A percentile compares a stretch with the other conserved stretches of the same genome.
Conservation (phyloP, 2,888 invertebrate genomes). For the Cephonodes hylas region DNA sequence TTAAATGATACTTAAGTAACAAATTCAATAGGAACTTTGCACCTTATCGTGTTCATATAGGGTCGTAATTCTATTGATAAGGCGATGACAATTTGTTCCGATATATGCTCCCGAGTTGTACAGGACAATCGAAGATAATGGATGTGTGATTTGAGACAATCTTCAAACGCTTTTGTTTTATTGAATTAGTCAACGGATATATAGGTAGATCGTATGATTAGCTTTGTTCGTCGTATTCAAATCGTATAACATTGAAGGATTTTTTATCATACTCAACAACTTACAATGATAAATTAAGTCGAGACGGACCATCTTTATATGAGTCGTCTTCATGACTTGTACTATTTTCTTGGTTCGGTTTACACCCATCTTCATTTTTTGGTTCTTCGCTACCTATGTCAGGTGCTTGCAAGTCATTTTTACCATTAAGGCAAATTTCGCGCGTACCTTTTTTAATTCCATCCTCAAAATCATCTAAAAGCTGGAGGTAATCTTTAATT, state of each 20-base stretch:
- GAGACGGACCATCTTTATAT: too few species aligned
- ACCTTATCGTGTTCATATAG: slow-evolving; percentile 33
- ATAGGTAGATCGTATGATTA: slow-evolving; percentile 19
- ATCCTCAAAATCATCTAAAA: neutral
- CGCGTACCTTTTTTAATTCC: neutral
- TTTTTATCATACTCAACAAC: too few species aligned
- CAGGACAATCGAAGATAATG: slow-evolving; percentile 77
- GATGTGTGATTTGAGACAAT: slow-evolving; percentile 76
- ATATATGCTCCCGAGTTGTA: slow-evolving; percentile 22
- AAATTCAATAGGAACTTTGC: slow-evolving; percentile 30
- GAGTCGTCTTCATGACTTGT: too few species aligned
- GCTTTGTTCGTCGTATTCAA: neutral
- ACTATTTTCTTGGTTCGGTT: too few species aligned
- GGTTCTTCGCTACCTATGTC: too few species aligned
- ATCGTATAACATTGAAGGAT: slow-evolving; percentile 2
- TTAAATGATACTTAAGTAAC: slow-evolving; percentile 48
- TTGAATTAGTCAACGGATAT: slow-evolving; percentile 62
- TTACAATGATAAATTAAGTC: too few species aligned
- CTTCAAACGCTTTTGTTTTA: slow-evolving; percentile 63
- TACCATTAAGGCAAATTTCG: neutral
- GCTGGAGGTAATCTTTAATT: neutral
- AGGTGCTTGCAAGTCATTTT: neutral
- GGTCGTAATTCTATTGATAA: slow-evolving; percentile 30
- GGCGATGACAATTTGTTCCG: slow-evolving; percentile 41
- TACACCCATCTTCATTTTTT: too few species aligned